A percentile compares a stretch with the other conserved stretches of the same genome.
These are phyloP conservation scores for Oppia nitens DNA, from an alignment of 1,140 invertebrate genomes.

Conservation along the genomic window DNA sequence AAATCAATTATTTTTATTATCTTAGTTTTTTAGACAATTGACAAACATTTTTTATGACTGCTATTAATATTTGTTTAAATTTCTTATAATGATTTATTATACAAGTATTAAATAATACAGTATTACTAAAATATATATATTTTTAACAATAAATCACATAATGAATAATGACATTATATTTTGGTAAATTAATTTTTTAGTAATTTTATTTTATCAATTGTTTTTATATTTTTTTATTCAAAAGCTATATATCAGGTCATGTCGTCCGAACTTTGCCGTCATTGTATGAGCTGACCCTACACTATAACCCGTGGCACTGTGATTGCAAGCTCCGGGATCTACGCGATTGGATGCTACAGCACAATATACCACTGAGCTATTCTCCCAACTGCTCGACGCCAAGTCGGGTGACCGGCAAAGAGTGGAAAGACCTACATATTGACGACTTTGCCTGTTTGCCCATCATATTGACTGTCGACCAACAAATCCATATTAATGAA, in stretches of 20 bases:
- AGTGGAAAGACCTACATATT: constrained; percentile 46
- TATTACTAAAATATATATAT: too few relatives aligned
- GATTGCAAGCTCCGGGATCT: constrained; percentile 60
- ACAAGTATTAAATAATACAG: too few relatives aligned
- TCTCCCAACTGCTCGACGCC: constrained; percentile 53
- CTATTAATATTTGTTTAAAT: too few relatives aligned
- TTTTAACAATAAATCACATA: too few relatives aligned
- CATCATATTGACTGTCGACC: constrained; percentile 45
- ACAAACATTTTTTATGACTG: too few relatives aligned
- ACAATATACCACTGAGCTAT: constrained; percentile 45
- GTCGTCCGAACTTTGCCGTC: constrained; percentile 19
- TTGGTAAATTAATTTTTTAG: too few relatives aligned
- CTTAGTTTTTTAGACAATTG: too few relatives aligned
- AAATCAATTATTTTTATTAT: too few relatives aligned
- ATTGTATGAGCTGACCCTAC: constrained; percentile 34
- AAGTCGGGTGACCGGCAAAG: constrained; percentile 40
- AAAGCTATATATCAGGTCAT: constrained; percentile 20
- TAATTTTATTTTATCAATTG: too few relatives aligned
- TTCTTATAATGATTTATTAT: too few relatives aligned
- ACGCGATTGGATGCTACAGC: constrained; percentile 53
- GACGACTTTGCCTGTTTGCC: constrained; percentile 65
- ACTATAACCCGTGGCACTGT: constrained; percentile 74
- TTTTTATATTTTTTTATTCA: too few relatives aligned
- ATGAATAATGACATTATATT: too few relatives aligned
- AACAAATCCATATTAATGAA: constrained; percentile 17